Evolutionary conservation across 2,113 vertebrate genomes (phyloP).

Genomic region (Tympanuchus pallidicinctus): DNA sequence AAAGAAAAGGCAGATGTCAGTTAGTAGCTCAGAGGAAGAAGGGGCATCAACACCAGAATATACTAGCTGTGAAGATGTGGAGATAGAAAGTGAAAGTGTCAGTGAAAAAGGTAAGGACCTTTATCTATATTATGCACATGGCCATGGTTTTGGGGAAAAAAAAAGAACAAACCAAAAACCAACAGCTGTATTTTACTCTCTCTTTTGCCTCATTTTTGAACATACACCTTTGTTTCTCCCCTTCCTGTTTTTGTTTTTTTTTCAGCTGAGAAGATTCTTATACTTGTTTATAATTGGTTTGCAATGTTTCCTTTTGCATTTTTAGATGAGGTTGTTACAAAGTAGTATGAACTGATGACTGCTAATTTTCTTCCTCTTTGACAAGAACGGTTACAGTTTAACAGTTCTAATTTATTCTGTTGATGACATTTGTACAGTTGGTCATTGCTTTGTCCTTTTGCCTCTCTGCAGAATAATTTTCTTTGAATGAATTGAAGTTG

Average conservation of each 20-base stretch:
- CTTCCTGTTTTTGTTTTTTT: neutral
- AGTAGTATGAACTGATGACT: neutral
- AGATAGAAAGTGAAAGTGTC: slow-evolving; percentile 96
- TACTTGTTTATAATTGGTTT: slow-evolving; percentile 29
- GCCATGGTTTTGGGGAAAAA: slow-evolving; percentile 46
- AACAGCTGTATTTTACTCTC: slow-evolving; percentile 28
- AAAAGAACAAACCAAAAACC: neutral
- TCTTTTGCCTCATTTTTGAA: slow-evolving; percentile 29
- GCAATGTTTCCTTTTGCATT: slow-evolving; percentile 24
- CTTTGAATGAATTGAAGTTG: neutral
- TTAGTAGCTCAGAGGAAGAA: slow-evolving; percentile 99
- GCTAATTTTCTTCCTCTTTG: slow-evolving; percentile 6
- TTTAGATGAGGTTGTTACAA: slow-evolving; percentile 15
- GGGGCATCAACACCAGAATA: slow-evolving; percentile 98
- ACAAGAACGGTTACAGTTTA: neutral
- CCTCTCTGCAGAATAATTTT: neutral
- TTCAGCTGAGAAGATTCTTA: neutral
- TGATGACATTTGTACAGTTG: neutral
- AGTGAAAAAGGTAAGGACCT: slow-evolving; percentile 94
- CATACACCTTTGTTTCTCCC: neutral
- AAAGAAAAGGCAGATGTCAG: slow-evolving; percentile 97
- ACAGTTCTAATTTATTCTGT: neutral
- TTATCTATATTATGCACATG: slow-evolving; percentile 60
- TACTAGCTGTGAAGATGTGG: slow-evolving; percentile 98
- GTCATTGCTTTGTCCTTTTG: neutral